phyloP scores from a whole-genome alignment of 2,113 vertebrate genomes.

The Ginglymostoma cirratum region DNA sequence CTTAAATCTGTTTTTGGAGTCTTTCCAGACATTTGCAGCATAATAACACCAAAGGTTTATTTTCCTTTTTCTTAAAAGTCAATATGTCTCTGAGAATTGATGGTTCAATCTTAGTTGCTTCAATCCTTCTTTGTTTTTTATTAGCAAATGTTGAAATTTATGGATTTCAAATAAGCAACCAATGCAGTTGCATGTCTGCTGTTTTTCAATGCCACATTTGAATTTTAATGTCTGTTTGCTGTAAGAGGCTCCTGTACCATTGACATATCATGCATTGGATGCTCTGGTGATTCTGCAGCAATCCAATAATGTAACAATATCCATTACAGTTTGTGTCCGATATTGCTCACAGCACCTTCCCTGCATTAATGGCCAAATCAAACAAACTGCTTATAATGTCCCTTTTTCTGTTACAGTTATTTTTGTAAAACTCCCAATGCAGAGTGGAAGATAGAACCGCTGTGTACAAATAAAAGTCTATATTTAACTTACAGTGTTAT shows the following conservation, averaged over 20 bases:
- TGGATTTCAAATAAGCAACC: neutral
- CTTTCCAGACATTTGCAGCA: neutral
- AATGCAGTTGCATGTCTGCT: neutral
- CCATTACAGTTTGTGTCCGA: neutral
- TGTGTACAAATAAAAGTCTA: neutral
- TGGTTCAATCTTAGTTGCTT: constrained; percentile 12
- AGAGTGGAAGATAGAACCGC: neutral
- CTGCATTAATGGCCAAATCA: constrained; percentile 1
- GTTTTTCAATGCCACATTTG: neutral
- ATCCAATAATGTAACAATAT: neutral
- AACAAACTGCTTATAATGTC: constrained; percentile 24
- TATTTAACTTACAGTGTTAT: neutral
- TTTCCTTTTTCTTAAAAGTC: neutral
- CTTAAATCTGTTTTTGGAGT: neutral
- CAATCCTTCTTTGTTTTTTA: neutral
- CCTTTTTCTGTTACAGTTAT: neutral
- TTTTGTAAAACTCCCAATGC: neutral
- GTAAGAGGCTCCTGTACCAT: neutral
- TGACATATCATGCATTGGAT: neutral
- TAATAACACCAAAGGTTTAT: neutral
- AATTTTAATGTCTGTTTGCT: neutral
- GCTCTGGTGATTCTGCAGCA: neutral
- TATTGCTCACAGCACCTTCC: neutral
- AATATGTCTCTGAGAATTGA: neutral
- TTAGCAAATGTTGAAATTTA: neutral